Conservation (phyloP, 2,888 invertebrate species). For the Euspilapteryx auroguttella region DNA sequence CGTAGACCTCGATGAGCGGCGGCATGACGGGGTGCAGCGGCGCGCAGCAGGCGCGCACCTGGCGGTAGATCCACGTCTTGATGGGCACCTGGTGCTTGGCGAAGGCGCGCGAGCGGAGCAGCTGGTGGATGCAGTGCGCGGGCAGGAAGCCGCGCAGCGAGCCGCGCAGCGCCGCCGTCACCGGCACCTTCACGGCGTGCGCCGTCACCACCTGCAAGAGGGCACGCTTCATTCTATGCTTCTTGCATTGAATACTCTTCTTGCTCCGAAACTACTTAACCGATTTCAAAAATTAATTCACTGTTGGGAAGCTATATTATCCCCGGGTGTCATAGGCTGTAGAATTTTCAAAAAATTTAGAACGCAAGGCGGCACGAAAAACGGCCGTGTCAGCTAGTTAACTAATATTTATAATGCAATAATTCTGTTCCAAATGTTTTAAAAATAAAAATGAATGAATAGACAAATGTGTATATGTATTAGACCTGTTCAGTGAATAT, state of each 20-base stretch:
- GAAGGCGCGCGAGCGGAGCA: conserved; percentile 91
- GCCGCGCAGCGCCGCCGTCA: conserved; percentile 85
- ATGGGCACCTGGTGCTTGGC: conserved; percentile 96
- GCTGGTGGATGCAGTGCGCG: conserved; percentile 94
- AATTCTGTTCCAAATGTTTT: too few relatives aligned
- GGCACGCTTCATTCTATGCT: conserved; percentile 10
- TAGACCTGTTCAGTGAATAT: conserved; percentile 96
- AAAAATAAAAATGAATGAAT: too few relatives aligned
- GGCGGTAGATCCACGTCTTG: conserved; percentile 94
- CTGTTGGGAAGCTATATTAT: too few relatives aligned
- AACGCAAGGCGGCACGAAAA: too few relatives aligned
- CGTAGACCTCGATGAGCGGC: conserved; percentile 91
- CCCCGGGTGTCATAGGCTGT: too few relatives aligned
- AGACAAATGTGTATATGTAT: too few relatives aligned
- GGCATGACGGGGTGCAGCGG: conserved; percentile 94
- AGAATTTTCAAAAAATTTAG: too few relatives aligned
- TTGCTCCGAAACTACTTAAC: too few relatives aligned
- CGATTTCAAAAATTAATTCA: too few relatives aligned
- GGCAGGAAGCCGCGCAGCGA: conserved; percentile 90
- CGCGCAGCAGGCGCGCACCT: conserved; percentile 85
- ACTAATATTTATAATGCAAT: too few relatives aligned
- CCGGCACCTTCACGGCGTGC: conserved; percentile 95
- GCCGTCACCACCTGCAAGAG: conserved; percentile 87
- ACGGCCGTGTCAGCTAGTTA: too few relatives aligned
- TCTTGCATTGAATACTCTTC: too few relatives aligned